These are phyloP conservation scores for Lophotis ruficrista DNA, from an alignment of 2,113 vertebrate genomes.

Conservation along the genomic window DNA sequence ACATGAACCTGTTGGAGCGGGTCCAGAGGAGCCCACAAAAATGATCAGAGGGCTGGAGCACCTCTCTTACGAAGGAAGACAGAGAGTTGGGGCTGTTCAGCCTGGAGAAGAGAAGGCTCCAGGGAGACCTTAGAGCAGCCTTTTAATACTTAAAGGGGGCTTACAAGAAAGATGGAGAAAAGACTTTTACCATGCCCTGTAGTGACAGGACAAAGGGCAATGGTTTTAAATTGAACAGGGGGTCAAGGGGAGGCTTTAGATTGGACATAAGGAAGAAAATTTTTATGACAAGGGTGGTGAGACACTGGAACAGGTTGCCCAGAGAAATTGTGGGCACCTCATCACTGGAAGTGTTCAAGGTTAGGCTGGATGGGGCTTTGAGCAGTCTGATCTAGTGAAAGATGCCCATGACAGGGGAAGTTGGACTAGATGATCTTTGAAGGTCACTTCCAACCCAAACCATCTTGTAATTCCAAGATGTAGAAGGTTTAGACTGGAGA, in stretches of 20 bases:
- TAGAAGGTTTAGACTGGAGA: background rate
- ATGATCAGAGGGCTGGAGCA: background rate
- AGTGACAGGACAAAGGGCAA: background rate
- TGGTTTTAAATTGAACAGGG: background rate
- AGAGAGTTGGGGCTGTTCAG: background rate
- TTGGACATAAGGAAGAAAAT: background rate
- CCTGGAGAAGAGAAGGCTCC: background rate
- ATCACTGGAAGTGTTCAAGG: background rate
- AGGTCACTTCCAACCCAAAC: background rate
- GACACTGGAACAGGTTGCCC: background rate
- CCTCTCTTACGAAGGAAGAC: background rate
- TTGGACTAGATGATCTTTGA: background rate
- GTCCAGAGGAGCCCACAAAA: background rate
- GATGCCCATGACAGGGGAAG: rapidly evolving
- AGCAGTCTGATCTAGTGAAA: background rate
- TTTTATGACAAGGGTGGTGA: background rate
- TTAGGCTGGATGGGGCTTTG: background rate
- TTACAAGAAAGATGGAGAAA: background rate
- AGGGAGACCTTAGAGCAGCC: rapidly evolving
- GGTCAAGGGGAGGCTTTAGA: background rate
- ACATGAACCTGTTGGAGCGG: background rate
- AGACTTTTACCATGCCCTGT: background rate
- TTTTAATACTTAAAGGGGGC: background rate
- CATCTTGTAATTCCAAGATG: background rate
- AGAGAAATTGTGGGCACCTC: background rate